phyloP scores from a whole-genome alignment of 2,888 invertebrate genomes.

The Liopterus haemorrhoidalis region DNA sequence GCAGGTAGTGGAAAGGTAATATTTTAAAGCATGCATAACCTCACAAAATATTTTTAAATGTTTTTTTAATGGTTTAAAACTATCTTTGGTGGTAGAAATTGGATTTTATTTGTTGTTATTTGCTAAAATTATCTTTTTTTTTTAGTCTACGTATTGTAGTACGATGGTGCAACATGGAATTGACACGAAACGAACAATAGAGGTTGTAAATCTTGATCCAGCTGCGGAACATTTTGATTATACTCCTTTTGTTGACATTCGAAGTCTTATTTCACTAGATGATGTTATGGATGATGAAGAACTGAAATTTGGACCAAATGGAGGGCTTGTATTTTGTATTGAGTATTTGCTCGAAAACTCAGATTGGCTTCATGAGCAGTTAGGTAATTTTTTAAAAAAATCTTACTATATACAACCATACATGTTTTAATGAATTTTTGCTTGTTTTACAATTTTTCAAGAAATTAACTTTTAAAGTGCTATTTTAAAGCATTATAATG shows the following conservation, averaged over 20 bases:
- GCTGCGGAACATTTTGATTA: slow-evolving; percentile 97
- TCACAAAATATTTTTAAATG: slow-evolving; percentile 3
- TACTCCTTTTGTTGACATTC: slow-evolving; percentile 74
- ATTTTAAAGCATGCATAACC: not conserved
- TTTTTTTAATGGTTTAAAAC: slow-evolving; percentile 3
- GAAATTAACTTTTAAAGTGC: too few relatives aligned
- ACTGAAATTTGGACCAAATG: slow-evolving; percentile 92
- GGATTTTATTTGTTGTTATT: slow-evolving; percentile 3
- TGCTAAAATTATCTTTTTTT: slow-evolving; percentile 27
- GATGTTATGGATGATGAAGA: slow-evolving; percentile 97
- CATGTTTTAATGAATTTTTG: too few relatives aligned
- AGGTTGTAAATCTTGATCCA: slow-evolving; percentile 94
- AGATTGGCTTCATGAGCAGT: slow-evolving; percentile 84
- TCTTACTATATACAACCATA: too few relatives aligned
- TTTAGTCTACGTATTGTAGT: slow-evolving; percentile 89
- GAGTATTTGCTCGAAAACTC: slow-evolving; percentile 88
- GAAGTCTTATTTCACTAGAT: slow-evolving; percentile 86
- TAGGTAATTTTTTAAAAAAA: slow-evolving; percentile 61
- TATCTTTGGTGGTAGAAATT: too few relatives aligned
- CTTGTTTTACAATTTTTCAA: too few relatives aligned
- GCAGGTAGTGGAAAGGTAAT: slow-evolving; percentile 94
- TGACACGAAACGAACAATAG: slow-evolving; percentile 65
- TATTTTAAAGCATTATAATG: too few relatives aligned
- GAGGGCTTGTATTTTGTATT: slow-evolving; percentile 91
- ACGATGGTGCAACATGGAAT: slow-evolving; percentile 80